Conservation (phyloP, 2,888 invertebrate species). For the Drosophila sordidula region DNA sequence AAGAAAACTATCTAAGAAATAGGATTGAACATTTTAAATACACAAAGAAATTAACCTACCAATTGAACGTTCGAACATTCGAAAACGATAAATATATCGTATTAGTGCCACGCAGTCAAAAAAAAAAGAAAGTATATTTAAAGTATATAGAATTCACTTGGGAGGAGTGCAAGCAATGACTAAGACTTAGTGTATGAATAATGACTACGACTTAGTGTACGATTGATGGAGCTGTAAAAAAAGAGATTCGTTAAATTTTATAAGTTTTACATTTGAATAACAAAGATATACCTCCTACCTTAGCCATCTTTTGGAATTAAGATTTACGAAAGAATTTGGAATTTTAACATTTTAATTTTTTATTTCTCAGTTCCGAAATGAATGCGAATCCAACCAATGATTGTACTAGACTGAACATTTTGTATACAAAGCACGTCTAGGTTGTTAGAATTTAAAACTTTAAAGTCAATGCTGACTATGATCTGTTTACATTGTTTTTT, state of each 20-base stretch:
- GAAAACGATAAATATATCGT: not conserved
- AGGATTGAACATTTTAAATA: no score
- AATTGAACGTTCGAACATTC: not conserved
- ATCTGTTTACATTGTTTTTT: not conserved
- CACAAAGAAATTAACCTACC: not conserved
- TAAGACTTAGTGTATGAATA: no score
- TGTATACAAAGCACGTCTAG: not conserved
- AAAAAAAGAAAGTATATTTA: not conserved
- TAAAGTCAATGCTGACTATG: conserved; percentile 12
- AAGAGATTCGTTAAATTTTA: no score
- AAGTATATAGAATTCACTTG: no score
- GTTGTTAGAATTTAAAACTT: not conserved
- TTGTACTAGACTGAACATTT: not conserved
- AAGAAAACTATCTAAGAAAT: not conserved
- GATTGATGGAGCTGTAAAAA: no score
- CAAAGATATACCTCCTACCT: not conserved
- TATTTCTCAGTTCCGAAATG: not conserved
- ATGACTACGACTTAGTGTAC: no score
- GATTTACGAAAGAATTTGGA: conserved; percentile 34
- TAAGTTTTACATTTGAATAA: not conserved
- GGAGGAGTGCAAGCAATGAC: conserved; percentile 21
- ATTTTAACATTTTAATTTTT: not conserved
- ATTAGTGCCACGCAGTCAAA: not conserved
- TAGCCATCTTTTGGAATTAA: conserved; percentile 48
- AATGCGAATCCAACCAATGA: conserved; percentile 3